These are phyloP conservation scores for Chaetura pelagica DNA, from an alignment of 2,113 vertebrate species.

Conservation along the genomic window DNA sequence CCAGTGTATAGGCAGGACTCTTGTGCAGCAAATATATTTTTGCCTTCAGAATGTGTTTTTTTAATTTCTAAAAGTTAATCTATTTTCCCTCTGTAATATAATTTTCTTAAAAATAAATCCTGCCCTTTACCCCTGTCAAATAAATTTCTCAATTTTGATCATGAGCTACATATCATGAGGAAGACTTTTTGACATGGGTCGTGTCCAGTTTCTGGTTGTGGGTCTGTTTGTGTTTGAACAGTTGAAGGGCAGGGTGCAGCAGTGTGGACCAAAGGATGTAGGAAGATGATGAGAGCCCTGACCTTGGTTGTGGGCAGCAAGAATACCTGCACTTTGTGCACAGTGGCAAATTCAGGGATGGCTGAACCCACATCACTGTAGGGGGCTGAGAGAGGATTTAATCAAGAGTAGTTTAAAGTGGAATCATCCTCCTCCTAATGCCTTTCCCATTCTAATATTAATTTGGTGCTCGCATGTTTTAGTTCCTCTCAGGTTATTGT, in stretches of 20 bases:
- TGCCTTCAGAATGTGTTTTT: background rate
- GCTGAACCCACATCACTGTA: background rate
- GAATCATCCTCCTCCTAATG: background rate
- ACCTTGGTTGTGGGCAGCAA: background rate
- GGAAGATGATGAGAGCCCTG: background rate
- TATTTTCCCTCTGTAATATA: constrained; percentile 8
- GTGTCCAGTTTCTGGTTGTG: constrained; percentile 16
- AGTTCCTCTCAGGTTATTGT: background rate
- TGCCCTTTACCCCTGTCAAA: constrained; percentile 27
- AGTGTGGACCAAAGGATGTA: background rate
- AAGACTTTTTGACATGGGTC: constrained; percentile 29
- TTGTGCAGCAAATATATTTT: background rate
- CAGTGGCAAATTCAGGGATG: background rate
- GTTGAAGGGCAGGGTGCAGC: constrained; percentile 24
- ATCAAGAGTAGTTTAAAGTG: background rate
- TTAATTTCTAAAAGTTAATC: constrained; percentile 5
- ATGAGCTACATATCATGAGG: background rate
- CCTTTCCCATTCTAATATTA: background rate
- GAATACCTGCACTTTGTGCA: fast-evolving
- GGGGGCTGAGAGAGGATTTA: background rate
- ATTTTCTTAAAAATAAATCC: constrained; percentile 41
- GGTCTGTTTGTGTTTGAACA: background rate
- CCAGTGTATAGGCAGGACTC: background rate
- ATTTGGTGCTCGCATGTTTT: background rate
- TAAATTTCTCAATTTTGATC: constrained; percentile 43